Evolutionary conservation across 2,797 vertebrate genomes (phyloP).

Genomic region (Coilia nasus): DNA sequence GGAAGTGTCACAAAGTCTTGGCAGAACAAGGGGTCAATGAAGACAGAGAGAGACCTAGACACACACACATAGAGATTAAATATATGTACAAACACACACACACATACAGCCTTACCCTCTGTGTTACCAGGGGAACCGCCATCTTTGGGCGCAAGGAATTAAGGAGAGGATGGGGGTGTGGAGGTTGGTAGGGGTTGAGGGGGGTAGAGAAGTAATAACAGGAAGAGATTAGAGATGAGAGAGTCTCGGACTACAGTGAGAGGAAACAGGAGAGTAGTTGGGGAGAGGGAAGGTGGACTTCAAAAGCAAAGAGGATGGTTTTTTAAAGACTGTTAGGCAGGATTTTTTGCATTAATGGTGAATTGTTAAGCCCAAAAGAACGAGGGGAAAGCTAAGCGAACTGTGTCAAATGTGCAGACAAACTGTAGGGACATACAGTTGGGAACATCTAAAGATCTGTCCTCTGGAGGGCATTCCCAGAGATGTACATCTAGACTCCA

Average conservation of each 20-base stretch:
- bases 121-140: conserved; percentile 82
- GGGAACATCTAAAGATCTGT: neutral
- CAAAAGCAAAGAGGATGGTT: neutral
- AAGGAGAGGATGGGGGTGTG: conserved; percentile 22
- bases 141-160: conserved; percentile 85
- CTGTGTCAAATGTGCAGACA: neutral
- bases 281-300: neutral
- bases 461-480: neutral
- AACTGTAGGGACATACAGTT: neutral
- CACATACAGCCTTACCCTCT: conserved; percentile 83
- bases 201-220: conserved; percentile 62
- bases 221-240: conserved; percentile 61
- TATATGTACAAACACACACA: conserved; percentile 68
- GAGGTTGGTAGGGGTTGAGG: neutral
- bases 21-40: too few species aligned
- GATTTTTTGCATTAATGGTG: neutral
- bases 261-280: conserved; percentile 60
- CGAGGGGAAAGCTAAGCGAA: neutral
- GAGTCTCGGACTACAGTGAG: conserved; percentile 62
- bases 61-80: conserved; percentile 51
- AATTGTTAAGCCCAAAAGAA: neutral
- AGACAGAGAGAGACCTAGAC: conserved; percentile 21
- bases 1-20: too few species aligned
- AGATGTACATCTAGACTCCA: neutral
- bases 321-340: neutral